phyloP scores from a whole-genome alignment of 2,113 vertebrate genomes.

The Mixornis gularis region DNA sequence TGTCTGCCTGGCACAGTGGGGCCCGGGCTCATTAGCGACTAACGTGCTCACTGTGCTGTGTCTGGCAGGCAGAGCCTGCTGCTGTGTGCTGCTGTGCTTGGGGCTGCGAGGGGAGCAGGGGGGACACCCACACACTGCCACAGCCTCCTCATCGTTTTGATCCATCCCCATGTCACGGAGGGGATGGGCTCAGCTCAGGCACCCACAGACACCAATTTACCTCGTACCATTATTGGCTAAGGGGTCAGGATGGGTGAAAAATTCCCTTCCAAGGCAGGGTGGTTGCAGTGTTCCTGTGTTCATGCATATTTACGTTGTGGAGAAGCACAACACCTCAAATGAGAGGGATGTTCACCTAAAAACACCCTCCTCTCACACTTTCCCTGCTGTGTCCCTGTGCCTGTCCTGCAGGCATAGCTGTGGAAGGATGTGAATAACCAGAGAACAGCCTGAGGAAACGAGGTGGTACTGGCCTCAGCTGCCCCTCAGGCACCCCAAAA shows the following conservation, averaged over 20 bases:
- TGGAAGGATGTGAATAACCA: not conserved
- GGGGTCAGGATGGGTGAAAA: not conserved
- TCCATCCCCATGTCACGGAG: fast-evolving
- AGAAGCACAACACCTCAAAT: not conserved
- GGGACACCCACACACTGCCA: not conserved
- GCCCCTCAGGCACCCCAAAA: not conserved
- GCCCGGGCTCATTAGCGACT: not conserved
- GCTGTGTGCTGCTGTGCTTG: not conserved
- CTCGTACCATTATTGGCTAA: not conserved
- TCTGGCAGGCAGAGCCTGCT: not conserved
- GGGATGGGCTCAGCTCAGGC: not conserved
- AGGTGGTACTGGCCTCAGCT: not conserved
- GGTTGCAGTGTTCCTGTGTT: not conserved
- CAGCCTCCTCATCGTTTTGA: not conserved
- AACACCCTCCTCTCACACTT: not conserved
- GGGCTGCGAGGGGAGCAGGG: not conserved
- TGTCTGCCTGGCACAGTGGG: not conserved
- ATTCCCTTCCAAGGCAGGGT: not conserved
- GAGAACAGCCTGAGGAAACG: not conserved
- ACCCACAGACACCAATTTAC: not conserved
- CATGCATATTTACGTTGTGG: not conserved
- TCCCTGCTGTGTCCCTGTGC: not conserved
- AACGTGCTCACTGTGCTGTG: not conserved
- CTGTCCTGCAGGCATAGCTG: not conserved
- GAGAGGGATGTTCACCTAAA: not conserved